Evolutionary conservation across 1,140 invertebrate genomes (phyloP), one percentile per base, ranked within the genome.

Genomic region (Dryas iulia): DNA sequence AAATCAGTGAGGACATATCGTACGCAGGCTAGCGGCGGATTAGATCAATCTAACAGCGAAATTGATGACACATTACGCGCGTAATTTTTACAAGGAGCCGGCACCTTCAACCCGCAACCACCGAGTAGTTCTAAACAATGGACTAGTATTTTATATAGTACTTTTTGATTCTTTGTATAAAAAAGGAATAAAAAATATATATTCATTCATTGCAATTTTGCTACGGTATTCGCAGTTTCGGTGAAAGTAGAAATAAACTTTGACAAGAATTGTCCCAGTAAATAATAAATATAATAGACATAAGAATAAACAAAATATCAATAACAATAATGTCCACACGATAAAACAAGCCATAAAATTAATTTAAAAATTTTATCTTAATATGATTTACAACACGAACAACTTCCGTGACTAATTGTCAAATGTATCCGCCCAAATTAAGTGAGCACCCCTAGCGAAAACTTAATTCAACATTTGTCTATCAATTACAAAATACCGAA

Each of bases 51-150:
- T 72, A 76, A 74, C 72, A 74, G 74, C 71, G 66, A 82, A 85
- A 84, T 85, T 81, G 82, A 89, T 87, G 86, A 87, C 84, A 87
- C 86, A 89, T 79, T 66, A 71, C 59, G 35, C 54, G 72, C 68
- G 77, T 83, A 82, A 83, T 78, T 81, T 71, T 66, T 35, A 74
- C 68, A 68, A 80, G 60, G 60, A 77, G 69, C 71, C 73, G 71
- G 66, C 72, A 81, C 82, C 81, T 84, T 72, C 73, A 84, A 87
- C 83, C 82, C 83, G 59, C 23, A 24, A 52, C 24, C 72, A 69
- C 71, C 10, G 39, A n/a, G 11, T 28, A 10, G 39, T 21, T 47
- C 5, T 21, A 18, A 47, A 8, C 39, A 47, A 47, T 10, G 4
- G 3, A 3, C 10, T 21, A 10, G 21, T 47, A 47, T 47, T 21